Evolutionary conservation across 1,140 invertebrate genomes (phyloP), one percentile per base, ranked within the genome.

Genomic region (Tetramorium alpestre): DNA sequence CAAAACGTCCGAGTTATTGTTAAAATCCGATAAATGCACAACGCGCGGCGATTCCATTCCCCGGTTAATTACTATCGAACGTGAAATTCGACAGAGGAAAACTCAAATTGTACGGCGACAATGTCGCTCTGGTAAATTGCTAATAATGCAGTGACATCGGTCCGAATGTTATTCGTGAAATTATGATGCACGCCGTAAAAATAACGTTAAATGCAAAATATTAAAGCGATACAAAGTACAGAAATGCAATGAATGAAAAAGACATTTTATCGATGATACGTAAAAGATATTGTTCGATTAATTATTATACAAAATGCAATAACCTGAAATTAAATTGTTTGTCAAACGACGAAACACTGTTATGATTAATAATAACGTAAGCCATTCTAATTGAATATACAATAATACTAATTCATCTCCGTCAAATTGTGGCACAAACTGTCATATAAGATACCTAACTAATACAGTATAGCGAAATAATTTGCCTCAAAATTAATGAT

Each of bases 11-110:
- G 80, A 73, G 80, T 84, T 84, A 84, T 84, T 70, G 69, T 84
- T 84, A 75, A 84, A 84, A 84, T 73, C 56, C 80, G 54, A 84
- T 84, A 75, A 84, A 84, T 28, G 80, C 56, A 60, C 80, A 84
- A 84, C 72, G 54, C 65, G 51, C 64, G 18, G 38, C 80, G 56
- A 73, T 84, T 84, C 56, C 69, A 75, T 84, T 84, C 69, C 54
- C 18, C 13, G 69, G 54, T 54, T 84, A 84, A 84, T 75, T 84
- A 84, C 69, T 60, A 56, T 33, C 18, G 80, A 73, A 84, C 80
- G 69, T 73, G 44, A 84, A 84, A 75, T 84, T 84, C 80, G 69
- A 38, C 54, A 60, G 51, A 60, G 69, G 80, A 84, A 64, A 84
- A 18, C 65, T 75, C 54, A 60, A 60, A 72, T 18, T 44, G 62